phyloP scores from a whole-genome alignment of 1,140 invertebrate genomes.

The Hydropsyche tenuis region DNA sequence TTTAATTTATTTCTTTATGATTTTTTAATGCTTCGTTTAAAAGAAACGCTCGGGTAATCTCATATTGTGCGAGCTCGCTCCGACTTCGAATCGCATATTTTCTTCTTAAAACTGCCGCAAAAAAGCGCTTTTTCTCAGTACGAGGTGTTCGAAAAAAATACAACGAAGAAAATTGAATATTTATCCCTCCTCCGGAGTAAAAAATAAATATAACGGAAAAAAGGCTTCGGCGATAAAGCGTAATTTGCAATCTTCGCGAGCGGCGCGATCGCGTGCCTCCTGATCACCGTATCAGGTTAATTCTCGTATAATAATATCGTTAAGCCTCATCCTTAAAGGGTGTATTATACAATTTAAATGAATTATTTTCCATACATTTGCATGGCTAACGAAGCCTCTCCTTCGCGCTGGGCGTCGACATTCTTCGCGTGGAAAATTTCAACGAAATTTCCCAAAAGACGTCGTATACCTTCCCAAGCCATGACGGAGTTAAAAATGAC shows the following conservation, averaged over 20 bases:
- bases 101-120: too few relatives aligned
- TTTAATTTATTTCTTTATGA: too few relatives aligned
- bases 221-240: conserved; percentile 1
- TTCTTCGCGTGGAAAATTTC: not conserved
- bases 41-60: too few relatives aligned
- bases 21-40: too few relatives aligned
- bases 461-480: not conserved
- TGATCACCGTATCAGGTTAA: conserved; percentile 32
- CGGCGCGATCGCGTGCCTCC: conserved; percentile 28
- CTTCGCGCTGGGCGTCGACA: conserved; percentile 8
- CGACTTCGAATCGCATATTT: too few relatives aligned
- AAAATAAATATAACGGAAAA: not conserved
- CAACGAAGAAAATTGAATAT: not conserved
- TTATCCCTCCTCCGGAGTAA: not conserved
- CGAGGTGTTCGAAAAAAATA: not conserved
- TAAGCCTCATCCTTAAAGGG: conserved; percentile 30
- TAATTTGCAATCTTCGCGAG: conserved; percentile 31
- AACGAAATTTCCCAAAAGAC: conserved; percentile 28
- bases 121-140: too few relatives aligned
- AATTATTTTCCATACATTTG: conserved; percentile 41
- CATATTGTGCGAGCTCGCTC: too few relatives aligned
- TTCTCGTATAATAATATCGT: conserved; percentile 39
- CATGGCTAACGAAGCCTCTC: conserved; percentile 30
- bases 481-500: too few relatives aligned
- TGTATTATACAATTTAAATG: conserved; percentile 40